Percentiles rank a stretch among this genome's conserved stretches.
phyloP scores from a whole-genome alignment of 2,888 invertebrate species.

The Hoplodrina ambigua region DNA sequence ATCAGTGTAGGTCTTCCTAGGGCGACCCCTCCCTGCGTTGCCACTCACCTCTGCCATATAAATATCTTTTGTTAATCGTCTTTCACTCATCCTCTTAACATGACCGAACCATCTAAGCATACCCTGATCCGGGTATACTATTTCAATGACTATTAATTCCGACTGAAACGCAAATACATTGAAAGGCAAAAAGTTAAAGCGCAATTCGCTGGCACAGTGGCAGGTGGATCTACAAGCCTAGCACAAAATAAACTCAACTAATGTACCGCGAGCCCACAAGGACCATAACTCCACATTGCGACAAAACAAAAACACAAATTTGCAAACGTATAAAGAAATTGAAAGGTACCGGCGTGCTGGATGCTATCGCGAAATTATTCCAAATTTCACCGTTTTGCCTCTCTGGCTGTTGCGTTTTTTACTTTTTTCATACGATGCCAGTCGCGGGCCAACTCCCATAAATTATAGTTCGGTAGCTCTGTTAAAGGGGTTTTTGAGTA shows the following conservation, averaged over 20 bases:
- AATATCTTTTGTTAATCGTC: too few species aligned
- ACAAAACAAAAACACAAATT: constrained; percentile 79
- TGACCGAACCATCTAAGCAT: too few species aligned
- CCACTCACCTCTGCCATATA: too few species aligned
- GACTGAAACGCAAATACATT: constrained; percentile 42
- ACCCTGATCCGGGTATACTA: too few species aligned
- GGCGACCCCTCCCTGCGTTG: too few species aligned
- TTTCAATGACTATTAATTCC: constrained; percentile 48
- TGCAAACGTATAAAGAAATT: constrained; percentile 87
- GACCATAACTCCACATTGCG: constrained; percentile 76
- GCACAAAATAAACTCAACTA: constrained; percentile 58
- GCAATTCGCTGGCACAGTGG: constrained; percentile 46
- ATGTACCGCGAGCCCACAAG: constrained; percentile 57
- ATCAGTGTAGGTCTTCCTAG: too few species aligned
- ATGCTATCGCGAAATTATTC: constrained; percentile 90
- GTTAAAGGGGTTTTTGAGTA: constrained; percentile 84
- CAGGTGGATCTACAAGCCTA: constrained; percentile 60
- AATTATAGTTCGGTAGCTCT: constrained; percentile 91
- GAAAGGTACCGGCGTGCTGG: constrained; percentile 87
- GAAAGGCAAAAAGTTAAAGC: constrained; percentile 39
- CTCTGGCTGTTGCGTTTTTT: constrained; percentile 73
- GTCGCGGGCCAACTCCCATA: constrained; percentile 84
- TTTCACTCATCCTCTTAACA: too few species aligned
- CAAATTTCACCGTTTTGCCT: constrained; percentile 90
- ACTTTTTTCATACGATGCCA: constrained; percentile 83